These are phyloP conservation scores for Dryococelus australis DNA, from an alignment of 2,888 invertebrate species.

Conservation along the genomic window DNA sequence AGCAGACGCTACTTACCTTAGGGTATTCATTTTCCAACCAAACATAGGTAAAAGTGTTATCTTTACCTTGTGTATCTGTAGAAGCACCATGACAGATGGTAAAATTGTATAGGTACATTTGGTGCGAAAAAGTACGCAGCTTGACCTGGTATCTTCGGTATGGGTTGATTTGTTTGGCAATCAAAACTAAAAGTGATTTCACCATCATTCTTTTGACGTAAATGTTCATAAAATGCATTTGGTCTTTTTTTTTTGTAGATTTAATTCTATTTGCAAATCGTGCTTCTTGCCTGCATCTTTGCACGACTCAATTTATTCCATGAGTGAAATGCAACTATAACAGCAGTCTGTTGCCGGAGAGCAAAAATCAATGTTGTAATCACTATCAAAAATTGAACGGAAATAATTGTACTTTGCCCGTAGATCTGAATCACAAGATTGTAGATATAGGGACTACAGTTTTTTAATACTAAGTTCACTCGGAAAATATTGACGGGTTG, in stretches of 20 bases:
- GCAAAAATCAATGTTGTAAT: constrained; percentile 1
- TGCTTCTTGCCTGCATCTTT: constrained; percentile 4
- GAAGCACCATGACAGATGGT: not conserved
- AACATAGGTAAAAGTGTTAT: not conserved
- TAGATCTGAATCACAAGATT: constrained; percentile 20
- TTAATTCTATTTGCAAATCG: not conserved
- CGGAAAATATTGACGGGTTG: constrained; percentile 19
- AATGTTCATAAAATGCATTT: constrained; percentile 12
- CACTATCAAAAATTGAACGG: constrained; percentile 12
- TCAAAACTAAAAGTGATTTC: constrained; percentile 24
- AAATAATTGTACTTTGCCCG: constrained; percentile 13
- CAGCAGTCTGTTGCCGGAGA: constrained; percentile 17
- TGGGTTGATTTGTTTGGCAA: not conserved
- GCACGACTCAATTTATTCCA: not conserved
- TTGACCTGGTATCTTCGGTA: not conserved
- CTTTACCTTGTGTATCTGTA: not conserved
- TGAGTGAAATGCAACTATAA: not conserved
- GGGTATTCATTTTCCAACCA: constrained; percentile 19
- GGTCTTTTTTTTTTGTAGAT: not conserved
- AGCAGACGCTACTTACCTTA: not conserved
- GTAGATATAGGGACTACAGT: not conserved
- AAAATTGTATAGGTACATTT: not conserved
- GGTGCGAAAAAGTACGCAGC: not conserved
- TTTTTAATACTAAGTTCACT: constrained; percentile 23
- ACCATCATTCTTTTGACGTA: not conserved